phyloP scores from a whole-genome alignment of 2,113 vertebrate genomes.

The Salminus brasiliensis region DNA sequence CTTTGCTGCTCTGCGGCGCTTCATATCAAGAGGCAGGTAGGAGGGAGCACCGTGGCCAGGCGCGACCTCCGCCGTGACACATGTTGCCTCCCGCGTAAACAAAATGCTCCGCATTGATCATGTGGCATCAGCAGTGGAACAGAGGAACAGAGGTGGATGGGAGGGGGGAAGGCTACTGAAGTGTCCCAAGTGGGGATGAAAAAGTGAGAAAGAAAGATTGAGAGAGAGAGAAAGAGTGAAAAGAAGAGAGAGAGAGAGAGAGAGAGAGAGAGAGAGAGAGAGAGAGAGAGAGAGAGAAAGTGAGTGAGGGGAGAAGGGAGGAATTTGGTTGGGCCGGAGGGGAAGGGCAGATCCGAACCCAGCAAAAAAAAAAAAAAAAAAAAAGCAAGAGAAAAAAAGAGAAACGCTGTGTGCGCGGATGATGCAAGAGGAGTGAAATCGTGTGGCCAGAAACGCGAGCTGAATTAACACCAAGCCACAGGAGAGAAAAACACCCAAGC shows the following conservation, averaged over 20 bases:
- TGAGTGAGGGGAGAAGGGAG: slow-evolving; percentile 7
- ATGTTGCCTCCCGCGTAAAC: slow-evolving; percentile 60
- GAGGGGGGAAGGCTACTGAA: slow-evolving; percentile 55
- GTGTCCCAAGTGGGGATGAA: slow-evolving; percentile 60
- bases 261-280: slow-evolving; percentile 3
- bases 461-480: slow-evolving; percentile 60
- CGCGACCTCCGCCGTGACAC: slow-evolving; percentile 52
- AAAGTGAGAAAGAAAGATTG: background rate
- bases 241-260: background rate
- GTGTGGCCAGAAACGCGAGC: slow-evolving; percentile 50
- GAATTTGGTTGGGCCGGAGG: slow-evolving; percentile 39
- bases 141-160: slow-evolving; percentile 54
- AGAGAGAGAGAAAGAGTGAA: slow-evolving; percentile 13
- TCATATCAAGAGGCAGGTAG: slow-evolving; percentile 59
- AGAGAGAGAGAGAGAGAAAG: background rate
- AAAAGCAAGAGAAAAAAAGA: slow-evolving; percentile 52
- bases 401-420: slow-evolving; percentile 57
- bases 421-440: slow-evolving; percentile 64
- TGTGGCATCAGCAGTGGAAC: slow-evolving; percentile 56
- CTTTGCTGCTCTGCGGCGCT: slow-evolving; percentile 58
- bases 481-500: slow-evolving; percentile 40
- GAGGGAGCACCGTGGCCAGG: slow-evolving; percentile 45
- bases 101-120: slow-evolving; percentile 66
- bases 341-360: slow-evolving; percentile 47
- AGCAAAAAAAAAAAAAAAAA: slow-evolving; percentile 40